Percentiles rank a stretch among this genome's conserved stretches.
phyloP scores from a whole-genome alignment of 2,113 vertebrate species.

The Odocoileus virginianus region DNA sequence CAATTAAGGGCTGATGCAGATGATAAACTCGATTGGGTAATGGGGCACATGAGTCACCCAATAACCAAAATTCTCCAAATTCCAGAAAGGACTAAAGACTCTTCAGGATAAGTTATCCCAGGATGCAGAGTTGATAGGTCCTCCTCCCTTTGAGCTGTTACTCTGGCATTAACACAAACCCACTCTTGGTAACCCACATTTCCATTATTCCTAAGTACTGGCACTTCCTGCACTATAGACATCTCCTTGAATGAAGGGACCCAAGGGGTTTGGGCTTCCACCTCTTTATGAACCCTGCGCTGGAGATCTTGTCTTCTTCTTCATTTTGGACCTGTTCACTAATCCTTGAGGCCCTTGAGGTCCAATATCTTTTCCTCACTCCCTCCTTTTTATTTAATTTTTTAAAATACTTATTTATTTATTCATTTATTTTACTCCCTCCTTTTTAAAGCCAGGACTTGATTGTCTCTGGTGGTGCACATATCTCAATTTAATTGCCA shows the following conservation, averaged over 20 bases:
- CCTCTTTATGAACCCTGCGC: neutral
- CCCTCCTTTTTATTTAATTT: neutral
- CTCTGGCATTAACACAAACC: neutral
- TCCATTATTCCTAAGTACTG: neutral
- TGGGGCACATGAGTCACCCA: neutral
- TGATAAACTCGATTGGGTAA: neutral
- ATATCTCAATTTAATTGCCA: neutral
- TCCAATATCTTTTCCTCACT: rapidly evolving
- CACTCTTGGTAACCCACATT: neutral
- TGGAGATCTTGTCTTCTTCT: neutral
- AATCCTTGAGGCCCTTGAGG: neutral
- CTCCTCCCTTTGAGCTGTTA: neutral
- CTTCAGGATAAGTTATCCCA: neutral
- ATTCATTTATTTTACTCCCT: neutral
- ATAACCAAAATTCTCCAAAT: neutral
- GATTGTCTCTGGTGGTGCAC: neutral
- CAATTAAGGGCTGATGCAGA: neutral
- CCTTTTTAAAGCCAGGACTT: neutral
- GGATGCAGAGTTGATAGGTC: neutral
- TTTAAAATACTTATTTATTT: too few relatives aligned
- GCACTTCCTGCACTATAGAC: neutral
- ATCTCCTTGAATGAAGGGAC: neutral
- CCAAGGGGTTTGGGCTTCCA: neutral
- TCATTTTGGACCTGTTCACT: neutral
- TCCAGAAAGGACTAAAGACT: neutral